Evolutionary conservation across 2,888 invertebrate genomes (phyloP).

Genomic region (Drosophila mayaguana): DNA sequence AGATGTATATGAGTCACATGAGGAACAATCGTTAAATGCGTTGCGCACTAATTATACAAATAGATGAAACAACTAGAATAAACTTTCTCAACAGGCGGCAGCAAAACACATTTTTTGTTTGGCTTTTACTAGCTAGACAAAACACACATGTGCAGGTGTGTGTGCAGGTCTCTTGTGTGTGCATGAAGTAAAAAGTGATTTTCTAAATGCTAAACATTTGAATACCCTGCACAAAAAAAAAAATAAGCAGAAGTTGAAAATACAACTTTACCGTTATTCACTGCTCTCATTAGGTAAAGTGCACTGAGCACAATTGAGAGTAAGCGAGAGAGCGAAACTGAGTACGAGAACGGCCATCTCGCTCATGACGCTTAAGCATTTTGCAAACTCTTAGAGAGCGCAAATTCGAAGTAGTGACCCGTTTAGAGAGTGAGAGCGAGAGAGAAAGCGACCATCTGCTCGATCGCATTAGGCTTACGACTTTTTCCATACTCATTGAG

Average conservation of each 20-base stretch:
- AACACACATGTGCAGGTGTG: neutral
- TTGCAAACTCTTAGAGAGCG: neutral
- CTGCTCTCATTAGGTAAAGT: neutral
- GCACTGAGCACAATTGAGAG: neutral
- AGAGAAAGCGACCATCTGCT: no score
- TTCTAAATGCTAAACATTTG: neutral
- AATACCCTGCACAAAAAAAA: neutral
- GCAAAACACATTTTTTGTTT: conserved; percentile 4
- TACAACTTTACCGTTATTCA: neutral
- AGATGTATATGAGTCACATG: neutral
- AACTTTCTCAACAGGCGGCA: neutral
- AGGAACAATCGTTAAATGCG: neutral
- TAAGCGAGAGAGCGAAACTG: neutral
- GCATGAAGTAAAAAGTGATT: neutral
- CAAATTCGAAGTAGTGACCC: neutral
- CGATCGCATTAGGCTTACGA: no score
- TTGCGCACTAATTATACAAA: conserved; percentile 9
- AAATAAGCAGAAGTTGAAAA: no score
- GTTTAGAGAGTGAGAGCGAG: no score
- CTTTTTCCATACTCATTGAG: no score
- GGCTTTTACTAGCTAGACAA: neutral
- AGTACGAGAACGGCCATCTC: neutral
- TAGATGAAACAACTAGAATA: conserved; percentile 3
- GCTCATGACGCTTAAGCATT: neutral
- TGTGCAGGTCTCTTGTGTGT: no score